phyloP scores from a whole-genome alignment of 1,140 invertebrate genomes.

The Patella vulgata region DNA sequence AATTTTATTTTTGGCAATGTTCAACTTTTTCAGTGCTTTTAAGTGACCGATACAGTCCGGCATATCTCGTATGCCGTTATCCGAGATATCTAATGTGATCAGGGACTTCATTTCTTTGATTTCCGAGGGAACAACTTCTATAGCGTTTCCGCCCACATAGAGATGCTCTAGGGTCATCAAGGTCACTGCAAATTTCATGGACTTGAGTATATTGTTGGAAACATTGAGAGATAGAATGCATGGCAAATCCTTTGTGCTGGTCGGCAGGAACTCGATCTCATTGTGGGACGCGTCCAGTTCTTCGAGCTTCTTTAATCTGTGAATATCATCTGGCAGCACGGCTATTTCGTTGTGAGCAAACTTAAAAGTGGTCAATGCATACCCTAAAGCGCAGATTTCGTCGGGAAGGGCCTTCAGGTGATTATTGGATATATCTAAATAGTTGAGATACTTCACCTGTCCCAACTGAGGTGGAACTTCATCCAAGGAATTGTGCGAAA shows the following conservation, averaged over 20 bases:
- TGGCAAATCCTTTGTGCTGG: constrained; percentile 39
- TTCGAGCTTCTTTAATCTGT: constrained; percentile 47
- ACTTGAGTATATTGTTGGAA: constrained; percentile 49
- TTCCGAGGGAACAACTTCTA: constrained; percentile 57
- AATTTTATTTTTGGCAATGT: constrained; percentile 53
- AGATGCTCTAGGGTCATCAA: constrained; percentile 48
- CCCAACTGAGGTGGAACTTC: constrained; percentile 54
- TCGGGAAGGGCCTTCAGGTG: constrained; percentile 56
- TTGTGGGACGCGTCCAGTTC: constrained; percentile 54
- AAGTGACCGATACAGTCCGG: constrained; percentile 50
- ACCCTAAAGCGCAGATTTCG: constrained; percentile 56
- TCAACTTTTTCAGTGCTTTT: constrained; percentile 53
- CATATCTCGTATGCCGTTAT: constrained; percentile 56
- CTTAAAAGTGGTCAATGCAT: constrained; percentile 48
- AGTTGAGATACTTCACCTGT: constrained; percentile 48
- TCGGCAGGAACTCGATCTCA: constrained; percentile 54
- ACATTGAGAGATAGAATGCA: constrained; percentile 42
- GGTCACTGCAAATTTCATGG: constrained; percentile 55
- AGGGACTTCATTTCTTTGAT: constrained; percentile 56
- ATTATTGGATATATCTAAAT: constrained; percentile 54
- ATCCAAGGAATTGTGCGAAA: constrained; percentile 57
- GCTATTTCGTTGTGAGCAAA: constrained; percentile 54
- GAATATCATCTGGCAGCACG: constrained; percentile 52
- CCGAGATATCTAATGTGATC: constrained; percentile 51
- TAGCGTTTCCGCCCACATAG: constrained; percentile 50